phyloP scores from a whole-genome alignment of 2,888 invertebrate genomes.

The Andrena minutula region DNA sequence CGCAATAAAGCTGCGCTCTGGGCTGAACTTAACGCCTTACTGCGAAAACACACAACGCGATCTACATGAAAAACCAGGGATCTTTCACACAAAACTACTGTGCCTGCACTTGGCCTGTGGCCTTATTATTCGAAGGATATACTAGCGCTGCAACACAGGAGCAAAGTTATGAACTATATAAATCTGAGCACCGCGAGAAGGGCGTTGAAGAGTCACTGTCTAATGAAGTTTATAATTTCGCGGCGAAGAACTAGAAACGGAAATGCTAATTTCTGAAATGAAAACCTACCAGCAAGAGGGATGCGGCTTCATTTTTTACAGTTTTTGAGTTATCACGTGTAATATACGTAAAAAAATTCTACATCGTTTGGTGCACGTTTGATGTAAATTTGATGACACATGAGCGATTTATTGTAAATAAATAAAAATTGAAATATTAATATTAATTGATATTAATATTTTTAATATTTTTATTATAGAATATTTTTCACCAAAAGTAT shows the following conservation, averaged over 20 bases:
- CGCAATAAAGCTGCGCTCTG: conserved; percentile 8
- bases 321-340: too few relatives aligned
- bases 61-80: background rate
- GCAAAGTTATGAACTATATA: background rate
- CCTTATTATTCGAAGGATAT: background rate
- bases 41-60: background rate
- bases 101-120: background rate
- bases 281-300: too few relatives aligned
- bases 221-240: background rate
- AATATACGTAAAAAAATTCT: too few relatives aligned
- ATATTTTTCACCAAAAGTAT: too few relatives aligned
- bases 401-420: too few relatives aligned
- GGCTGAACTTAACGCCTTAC: background rate
- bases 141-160: background rate
- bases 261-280: background rate
- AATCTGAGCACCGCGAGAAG: background rate
- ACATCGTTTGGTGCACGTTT: too few relatives aligned
- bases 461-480: too few relatives aligned
- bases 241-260: background rate
- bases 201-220: background rate
- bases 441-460: too few relatives aligned
- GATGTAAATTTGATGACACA: too few relatives aligned
- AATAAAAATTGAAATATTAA: too few relatives aligned
- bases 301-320: too few relatives aligned
- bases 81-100: background rate